Conservation (phyloP, 1,140 invertebrate species). For the Caenorhabditis inopinata region DNA sequence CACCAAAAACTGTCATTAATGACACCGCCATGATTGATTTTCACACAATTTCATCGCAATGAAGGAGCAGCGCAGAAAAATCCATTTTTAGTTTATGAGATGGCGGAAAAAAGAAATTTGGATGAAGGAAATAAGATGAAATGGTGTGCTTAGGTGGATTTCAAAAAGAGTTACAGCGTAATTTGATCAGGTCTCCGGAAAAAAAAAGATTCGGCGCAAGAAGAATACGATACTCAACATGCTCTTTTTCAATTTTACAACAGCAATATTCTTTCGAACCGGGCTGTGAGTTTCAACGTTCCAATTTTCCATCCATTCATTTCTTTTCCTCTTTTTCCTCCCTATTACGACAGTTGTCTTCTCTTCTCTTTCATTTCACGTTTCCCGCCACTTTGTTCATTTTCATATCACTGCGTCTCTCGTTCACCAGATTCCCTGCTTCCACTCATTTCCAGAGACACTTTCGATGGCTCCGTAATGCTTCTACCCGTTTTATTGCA, state of each 20-base stretch:
- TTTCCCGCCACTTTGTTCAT: not conserved
- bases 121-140: not conserved
- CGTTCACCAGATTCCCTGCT: not conserved
- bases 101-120: not conserved
- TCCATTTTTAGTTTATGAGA: conserved; percentile 13
- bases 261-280: too few relatives aligned
- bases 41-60: not conserved
- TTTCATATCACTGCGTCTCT: not conserved
- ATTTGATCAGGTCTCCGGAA: conserved; percentile 2
- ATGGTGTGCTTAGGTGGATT: not conserved
- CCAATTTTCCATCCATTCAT: not conserved
- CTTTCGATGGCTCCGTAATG: not conserved
- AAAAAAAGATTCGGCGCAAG: not conserved
- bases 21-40: not conserved
- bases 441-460: not conserved
- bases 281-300: too few relatives aligned
- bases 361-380: too few relatives aligned
- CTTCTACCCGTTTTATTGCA: not conserved
- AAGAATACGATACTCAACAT: too few relatives aligned
- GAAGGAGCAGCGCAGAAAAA: not conserved
- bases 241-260: too few relatives aligned
- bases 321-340: not conserved
- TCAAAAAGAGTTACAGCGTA: not conserved
- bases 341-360: not conserved
- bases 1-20: not conserved